These are phyloP conservation scores for Eupsilia transversa DNA, from an alignment of 2,888 invertebrate genomes.

Conservation along the genomic window DNA sequence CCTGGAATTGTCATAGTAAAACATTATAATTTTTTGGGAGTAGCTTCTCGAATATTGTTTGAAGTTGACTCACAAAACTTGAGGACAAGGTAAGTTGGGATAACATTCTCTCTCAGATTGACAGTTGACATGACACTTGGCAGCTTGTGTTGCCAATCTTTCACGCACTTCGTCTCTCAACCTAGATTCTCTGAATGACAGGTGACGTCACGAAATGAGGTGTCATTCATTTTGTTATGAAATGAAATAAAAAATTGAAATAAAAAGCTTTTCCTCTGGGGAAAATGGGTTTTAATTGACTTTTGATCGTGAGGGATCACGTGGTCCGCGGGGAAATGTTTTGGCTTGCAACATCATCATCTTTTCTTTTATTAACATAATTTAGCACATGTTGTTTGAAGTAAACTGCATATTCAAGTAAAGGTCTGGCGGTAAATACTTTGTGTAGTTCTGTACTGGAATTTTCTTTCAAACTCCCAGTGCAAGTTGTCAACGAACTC, in stretches of 20 bases:
- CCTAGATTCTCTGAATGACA: neutral
- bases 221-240: neutral
- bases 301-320: no score
- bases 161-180: neutral
- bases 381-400: neutral
- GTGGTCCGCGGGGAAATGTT: neutral
- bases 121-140: constrained; percentile 14
- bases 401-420: neutral
- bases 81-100: no score
- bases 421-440: neutral
- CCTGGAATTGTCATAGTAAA: no score
- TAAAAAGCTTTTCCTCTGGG: neutral
- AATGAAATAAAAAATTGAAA: neutral
- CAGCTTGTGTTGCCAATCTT: neutral
- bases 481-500: neutral
- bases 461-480: constrained; percentile 4
- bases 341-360: neutral
- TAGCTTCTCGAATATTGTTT: neutral
- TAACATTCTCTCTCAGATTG: neutral
- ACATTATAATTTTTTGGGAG: neutral
- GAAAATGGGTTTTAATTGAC: neutral
- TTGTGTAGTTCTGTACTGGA: neutral
- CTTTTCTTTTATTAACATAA: no score
- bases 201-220: neutral
- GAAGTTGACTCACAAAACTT: neutral